Percentiles rank a stretch among this genome's conserved stretches.
Conservation (phyloP, 2,888 invertebrate species). For the Drosophila bunnanda region DNA sequence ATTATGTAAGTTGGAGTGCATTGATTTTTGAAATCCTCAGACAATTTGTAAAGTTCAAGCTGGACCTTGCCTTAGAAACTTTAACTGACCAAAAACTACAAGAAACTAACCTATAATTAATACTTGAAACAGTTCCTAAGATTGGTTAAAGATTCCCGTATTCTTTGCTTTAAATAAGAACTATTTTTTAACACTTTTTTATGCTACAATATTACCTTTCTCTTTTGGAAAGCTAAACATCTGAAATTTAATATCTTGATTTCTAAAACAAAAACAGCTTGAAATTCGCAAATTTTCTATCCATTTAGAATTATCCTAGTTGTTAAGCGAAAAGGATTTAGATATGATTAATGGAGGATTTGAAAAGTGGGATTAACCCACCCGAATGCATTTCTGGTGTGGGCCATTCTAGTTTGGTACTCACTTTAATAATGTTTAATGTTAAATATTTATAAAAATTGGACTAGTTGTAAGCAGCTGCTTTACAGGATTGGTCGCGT, state of each 20-base stretch:
- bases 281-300: neutral
- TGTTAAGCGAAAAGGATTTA: conserved; percentile 2
- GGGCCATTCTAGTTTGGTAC: conserved; percentile 30
- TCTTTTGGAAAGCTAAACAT: neutral
- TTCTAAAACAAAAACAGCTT: neutral
- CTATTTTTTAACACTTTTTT: neutral
- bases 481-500: conserved; percentile 59
- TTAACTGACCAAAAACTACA: neutral
- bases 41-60: neutral
- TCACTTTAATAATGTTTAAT: conserved; percentile 43
- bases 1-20: neutral
- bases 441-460: conserved; percentile 77
- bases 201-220: neutral
- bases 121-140: neutral
- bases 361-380: conserved; percentile 13
- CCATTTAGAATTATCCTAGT: neutral
- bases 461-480: conserved; percentile 64
- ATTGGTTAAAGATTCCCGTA: neutral
- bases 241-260: neutral
- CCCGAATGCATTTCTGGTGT: conserved; percentile 29
- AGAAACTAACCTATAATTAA: neutral
- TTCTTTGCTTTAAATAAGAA: neutral
- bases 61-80: too few relatives aligned
- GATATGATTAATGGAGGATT: neutral
- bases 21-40: neutral